Evolutionary conservation across 2,113 vertebrate species (phyloP).

Genomic region (mouse (Mus musculus)): GRCm39 chr13:68857001-68857500

Average conservation of each 20-base stretch:
- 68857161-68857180: background rate
- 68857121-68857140: background rate
- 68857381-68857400: background rate
- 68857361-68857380: background rate
- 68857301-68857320: background rate
- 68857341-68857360: background rate
- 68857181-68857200: background rate
- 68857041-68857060: background rate
- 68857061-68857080: background rate
- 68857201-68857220: background rate
- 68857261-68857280: background rate
- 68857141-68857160: background rate
- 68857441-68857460: background rate
- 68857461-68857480: background rate
- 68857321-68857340: background rate
- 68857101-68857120: background rate
- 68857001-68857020: background rate
- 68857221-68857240: background rate
- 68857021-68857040: background rate
- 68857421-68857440: background rate
- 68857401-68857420: background rate
- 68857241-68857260: background rate
- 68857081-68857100: background rate
- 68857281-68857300: background rate
- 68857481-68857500: background rate